Evolutionary conservation across 2,113 vertebrate genomes (phyloP).

Genomic region (Engraulis encrasicolus): DNA sequence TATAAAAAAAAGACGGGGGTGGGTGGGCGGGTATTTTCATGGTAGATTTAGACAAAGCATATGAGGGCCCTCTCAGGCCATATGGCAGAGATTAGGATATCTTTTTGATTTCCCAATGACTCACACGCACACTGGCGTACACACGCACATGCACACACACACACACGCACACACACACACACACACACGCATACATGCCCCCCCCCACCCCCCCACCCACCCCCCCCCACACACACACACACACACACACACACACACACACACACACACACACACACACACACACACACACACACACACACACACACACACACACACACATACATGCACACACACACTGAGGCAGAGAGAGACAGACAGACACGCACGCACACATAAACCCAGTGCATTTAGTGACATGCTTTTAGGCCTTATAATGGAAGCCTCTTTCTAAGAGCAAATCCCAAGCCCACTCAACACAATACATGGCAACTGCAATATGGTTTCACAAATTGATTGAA

Average conservation of each 20-base stretch:
- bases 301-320: too few relatives aligned
- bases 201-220: too few relatives aligned
- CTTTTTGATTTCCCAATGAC: slow-evolving; percentile 52
- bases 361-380: slow-evolving; percentile 22
- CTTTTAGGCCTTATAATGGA: slow-evolving; percentile 53
- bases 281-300: neutral
- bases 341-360: too few relatives aligned
- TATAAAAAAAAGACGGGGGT: slow-evolving; percentile 72
- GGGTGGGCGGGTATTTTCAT: slow-evolving; percentile 69
- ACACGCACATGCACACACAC: too few relatives aligned
- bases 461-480: slow-evolving; percentile 18
- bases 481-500: slow-evolving; percentile 55
- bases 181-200: too few relatives aligned
- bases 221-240: too few relatives aligned
- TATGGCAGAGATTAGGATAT: slow-evolving; percentile 74
- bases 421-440: slow-evolving; percentile 41
- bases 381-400: slow-evolving; percentile 54
- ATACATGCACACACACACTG: too few relatives aligned
- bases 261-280: slow-evolving; percentile 25
- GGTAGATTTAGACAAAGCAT: slow-evolving; percentile 72
- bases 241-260: too few relatives aligned
- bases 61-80: slow-evolving; percentile 74
- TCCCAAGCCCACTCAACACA: slow-evolving; percentile 45
- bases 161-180: too few relatives aligned
- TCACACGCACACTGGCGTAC: slow-evolving; percentile 36